A percentile compares a stretch with the other conserved stretches of the same genome.
phyloP scores from a whole-genome alignment of 1,140 invertebrate species.

The Drosophila pandora region DNA sequence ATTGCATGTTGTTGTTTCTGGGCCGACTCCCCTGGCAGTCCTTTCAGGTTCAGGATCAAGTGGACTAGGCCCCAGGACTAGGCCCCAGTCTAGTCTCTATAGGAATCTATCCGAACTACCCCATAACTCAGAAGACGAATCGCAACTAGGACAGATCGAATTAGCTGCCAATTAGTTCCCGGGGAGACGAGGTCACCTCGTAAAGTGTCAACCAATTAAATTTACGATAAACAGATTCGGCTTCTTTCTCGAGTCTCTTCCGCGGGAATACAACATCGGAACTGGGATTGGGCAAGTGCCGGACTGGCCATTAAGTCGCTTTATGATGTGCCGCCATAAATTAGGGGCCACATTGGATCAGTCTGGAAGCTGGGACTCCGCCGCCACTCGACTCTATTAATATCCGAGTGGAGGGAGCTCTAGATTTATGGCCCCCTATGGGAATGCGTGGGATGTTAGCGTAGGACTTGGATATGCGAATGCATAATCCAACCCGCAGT shows the following conservation, averaged over 20 bases:
- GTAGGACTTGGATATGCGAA: conserved; percentile 27
- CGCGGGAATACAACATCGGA: too few species aligned
- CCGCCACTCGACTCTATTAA: conserved; percentile 35
- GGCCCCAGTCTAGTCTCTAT: too few species aligned
- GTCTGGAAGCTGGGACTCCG: conserved; percentile 21
- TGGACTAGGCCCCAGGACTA: neutral
- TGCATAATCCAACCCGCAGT: conserved; percentile 27
- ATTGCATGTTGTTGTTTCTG: conserved; percentile 44
- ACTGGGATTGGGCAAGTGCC: conserved; percentile 25
- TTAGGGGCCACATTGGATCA: conserved; percentile 29
- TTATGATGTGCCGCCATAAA: conserved; percentile 39
- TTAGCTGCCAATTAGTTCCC: conserved; percentile 12
- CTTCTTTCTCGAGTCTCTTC: too few species aligned
- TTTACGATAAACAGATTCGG: conserved; percentile 1
- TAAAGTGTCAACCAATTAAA: conserved; percentile 29
- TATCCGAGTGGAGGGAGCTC: conserved; percentile 15
- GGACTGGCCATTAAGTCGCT: conserved; percentile 21
- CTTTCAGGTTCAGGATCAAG: conserved; percentile 15
- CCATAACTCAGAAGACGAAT: neutral
- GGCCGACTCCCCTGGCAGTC: neutral
- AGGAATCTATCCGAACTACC: too few species aligned
- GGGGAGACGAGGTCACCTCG: conserved; percentile 6
- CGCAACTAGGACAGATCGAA: conserved; percentile 1
- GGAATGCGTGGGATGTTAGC: conserved; percentile 43
- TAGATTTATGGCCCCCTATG: conserved; percentile 41